phyloP scores from a whole-genome alignment of 1,140 invertebrate species.

The Lepidotrigona ventralis region DNA sequence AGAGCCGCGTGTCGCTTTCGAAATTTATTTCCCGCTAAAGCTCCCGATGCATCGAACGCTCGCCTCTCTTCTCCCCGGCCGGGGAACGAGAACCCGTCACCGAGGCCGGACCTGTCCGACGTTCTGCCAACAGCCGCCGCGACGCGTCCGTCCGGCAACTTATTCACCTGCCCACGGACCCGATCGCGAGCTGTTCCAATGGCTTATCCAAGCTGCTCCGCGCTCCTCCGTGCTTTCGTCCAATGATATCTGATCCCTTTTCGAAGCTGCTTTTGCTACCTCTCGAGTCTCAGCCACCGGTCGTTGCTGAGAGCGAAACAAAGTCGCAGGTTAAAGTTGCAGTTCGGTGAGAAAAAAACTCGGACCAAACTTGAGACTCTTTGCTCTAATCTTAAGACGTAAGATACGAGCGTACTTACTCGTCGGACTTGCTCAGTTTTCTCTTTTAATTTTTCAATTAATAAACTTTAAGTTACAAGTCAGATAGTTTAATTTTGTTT shows the following conservation, averaged over 20 bases:
- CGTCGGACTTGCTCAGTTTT: too few relatives aligned
- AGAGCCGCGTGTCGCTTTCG: conserved; percentile 60
- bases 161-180: conserved; percentile 24
- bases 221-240: background rate
- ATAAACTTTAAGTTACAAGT: too few relatives aligned
- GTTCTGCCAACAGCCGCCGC: conserved; percentile 30
- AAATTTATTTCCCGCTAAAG: conserved; percentile 68
- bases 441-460: too few relatives aligned
- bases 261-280: background rate
- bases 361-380: too few relatives aligned
- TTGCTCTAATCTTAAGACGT: too few relatives aligned
- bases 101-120: conserved; percentile 48
- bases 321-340: too few relatives aligned
- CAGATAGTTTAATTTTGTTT: too few relatives aligned
- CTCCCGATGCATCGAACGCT: conserved; percentile 59
- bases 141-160: conserved; percentile 24
- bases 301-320: too few relatives aligned
- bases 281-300: too few relatives aligned
- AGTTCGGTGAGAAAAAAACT: too few relatives aligned
- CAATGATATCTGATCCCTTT: background rate
- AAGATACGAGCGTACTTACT: too few relatives aligned
- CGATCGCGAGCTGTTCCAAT: background rate
- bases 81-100: conserved; percentile 50
- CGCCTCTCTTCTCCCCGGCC: background rate
- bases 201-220: background rate